Evolutionary conservation across 2,113 vertebrate genomes (phyloP).

Genomic region (Gopherus flavomarginatus): DNA sequence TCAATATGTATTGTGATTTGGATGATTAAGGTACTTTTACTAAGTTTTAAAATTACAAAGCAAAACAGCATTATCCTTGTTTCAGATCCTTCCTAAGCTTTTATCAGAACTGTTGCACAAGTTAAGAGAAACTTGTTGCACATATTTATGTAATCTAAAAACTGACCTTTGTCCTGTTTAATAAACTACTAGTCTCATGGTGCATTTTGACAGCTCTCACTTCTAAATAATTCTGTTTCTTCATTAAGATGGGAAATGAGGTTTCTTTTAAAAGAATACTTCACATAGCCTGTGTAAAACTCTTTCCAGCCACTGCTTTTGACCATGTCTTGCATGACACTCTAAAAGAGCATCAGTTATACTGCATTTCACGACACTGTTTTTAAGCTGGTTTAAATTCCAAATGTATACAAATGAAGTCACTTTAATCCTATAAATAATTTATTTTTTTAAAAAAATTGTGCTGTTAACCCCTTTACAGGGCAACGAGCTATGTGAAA

Average conservation of each 20-base stretch:
- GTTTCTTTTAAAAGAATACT: conserved; percentile 60
- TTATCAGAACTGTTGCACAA: conserved; percentile 49
- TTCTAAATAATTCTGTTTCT: conserved; percentile 50
- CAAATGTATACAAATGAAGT: conserved; percentile 90
- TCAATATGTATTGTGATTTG: conserved; percentile 8
- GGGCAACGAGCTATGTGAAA: conserved; percentile 87
- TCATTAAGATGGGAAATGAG: conserved; percentile 55
- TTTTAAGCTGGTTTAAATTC: conserved; percentile 85
- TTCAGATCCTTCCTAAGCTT: conserved; percentile 50
- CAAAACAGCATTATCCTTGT: conserved; percentile 35
- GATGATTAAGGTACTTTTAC: conserved; percentile 27
- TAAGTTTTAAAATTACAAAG: conserved; percentile 44
- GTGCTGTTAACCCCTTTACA: conserved; percentile 86
- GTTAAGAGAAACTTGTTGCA: conserved; percentile 36
- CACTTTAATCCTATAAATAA: conserved; percentile 90
- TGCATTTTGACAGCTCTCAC: conserved; percentile 39
- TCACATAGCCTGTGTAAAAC: conserved; percentile 62
- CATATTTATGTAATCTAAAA: conserved; percentile 48
- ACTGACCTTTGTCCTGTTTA: conserved; percentile 51
- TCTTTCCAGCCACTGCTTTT: conserved; percentile 72
- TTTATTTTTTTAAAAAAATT: conserved; percentile 89
- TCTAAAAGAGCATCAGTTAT: conserved; percentile 74
- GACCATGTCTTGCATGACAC: conserved; percentile 64
- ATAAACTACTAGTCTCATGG: conserved; percentile 41
- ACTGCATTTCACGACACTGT: conserved; percentile 70